Base-by-base conservation (phyloP, 2,888 invertebrate species). In the Thymelicus sylvestris region DNA sequence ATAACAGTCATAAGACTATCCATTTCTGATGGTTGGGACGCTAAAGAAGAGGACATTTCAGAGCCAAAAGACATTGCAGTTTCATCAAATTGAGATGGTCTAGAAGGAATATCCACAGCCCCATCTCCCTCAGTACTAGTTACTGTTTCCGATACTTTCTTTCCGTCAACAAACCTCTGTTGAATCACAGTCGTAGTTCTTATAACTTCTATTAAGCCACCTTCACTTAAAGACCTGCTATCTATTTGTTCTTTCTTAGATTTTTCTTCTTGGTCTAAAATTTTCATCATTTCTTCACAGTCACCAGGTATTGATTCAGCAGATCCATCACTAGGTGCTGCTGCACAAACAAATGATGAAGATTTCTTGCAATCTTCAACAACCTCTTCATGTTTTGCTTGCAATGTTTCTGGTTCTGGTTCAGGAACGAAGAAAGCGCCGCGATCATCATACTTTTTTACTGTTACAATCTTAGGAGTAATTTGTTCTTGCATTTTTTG, bases 231-330 rank as follows among this genome's bases (percentile, higher is more conserved):
- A 0, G 87, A 86, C 76, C 81, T 85, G 0, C 86, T 86, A 1
- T 85, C 80, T 19, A 81, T 67, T 65, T 84, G 79, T 19, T 79
- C 77, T 74, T 84, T 80, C 57, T 86, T 86, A 10, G 86, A 82
- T 74, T 89, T 88, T 73, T 92, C 91, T 94, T 89, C 96, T 93
- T 84, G 94, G 80, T 86, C 95, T 83, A 86, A 88, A 75, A 90
- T 89, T 92, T 89, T 95, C 95, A 88, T 95, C 95, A 83, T 94
- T 90, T 86, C 94, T 89, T 83, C 96, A 89, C 86, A 96, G 84
- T 82, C 96, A 91, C 92, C 96, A 89, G 93, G 92, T 72, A 93
- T 92, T 0, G 94, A 94, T 79, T 94, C 93, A 0, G 91, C 93
- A 60, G 94, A 93, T 10, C 93, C 94, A 65, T 92, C 93, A 74